Evolutionary conservation across 1,140 invertebrate species (phyloP).

Genomic region (Pararge aegeria): DNA sequence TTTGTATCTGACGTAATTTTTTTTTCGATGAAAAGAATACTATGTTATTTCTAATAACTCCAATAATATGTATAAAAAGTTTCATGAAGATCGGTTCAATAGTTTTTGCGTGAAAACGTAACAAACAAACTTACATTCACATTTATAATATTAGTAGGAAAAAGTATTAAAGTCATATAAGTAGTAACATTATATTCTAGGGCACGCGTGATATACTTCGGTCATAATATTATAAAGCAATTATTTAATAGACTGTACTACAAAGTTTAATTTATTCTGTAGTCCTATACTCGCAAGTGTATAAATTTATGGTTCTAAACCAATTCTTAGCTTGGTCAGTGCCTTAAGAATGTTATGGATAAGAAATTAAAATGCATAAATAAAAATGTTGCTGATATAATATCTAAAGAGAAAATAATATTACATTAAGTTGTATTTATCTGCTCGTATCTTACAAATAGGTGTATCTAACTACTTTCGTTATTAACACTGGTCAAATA

Average conservation of each 20-base stretch:
- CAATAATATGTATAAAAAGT: too few relatives aligned
- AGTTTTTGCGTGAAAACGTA: too few relatives aligned
- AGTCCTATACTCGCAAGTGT: conserved; percentile 39
- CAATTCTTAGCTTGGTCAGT: conserved; percentile 32
- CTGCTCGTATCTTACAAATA: too few relatives aligned
- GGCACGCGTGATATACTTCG: neutral
- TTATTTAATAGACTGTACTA: conserved; percentile 24
- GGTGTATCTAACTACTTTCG: too few relatives aligned
- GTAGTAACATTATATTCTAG: neutral
- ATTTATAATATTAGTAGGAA: neutral
- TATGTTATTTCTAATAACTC: too few relatives aligned
- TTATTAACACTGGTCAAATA: too few relatives aligned
- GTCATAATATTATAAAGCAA: conserved; percentile 18
- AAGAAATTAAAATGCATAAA: neutral
- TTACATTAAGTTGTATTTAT: too few relatives aligned
- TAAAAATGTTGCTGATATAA: neutral
- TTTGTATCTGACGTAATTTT: too few relatives aligned
- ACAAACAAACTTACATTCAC: too few relatives aligned
- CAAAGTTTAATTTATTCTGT: conserved; percentile 44
- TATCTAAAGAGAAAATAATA: too few relatives aligned
- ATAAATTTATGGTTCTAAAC: conserved; percentile 37
- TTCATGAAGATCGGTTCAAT: too few relatives aligned
- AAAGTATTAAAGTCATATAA: neutral
- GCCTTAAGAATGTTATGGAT: conserved; percentile 17
- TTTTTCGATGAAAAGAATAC: too few relatives aligned